phyloP scores from a whole-genome alignment of 2,888 invertebrate species.

The Apoda limacodes region DNA sequence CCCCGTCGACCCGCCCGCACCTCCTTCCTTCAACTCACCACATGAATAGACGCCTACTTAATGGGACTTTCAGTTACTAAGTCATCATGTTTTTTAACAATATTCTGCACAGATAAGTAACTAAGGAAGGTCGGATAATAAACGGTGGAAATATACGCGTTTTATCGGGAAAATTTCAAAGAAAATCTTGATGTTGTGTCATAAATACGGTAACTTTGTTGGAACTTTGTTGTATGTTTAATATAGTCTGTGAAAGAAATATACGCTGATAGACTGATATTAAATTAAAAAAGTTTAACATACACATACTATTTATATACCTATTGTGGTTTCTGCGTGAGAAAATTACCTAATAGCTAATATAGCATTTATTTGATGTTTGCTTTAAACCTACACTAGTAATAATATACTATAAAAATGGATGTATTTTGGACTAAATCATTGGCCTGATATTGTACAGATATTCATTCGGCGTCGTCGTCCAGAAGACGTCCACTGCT shows the following conservation, averaged over 20 bases:
- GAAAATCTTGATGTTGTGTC: conserved; percentile 48
- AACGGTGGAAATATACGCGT: conserved; percentile 55
- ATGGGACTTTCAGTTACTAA: conserved; percentile 68
- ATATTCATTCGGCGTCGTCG: too few species aligned
- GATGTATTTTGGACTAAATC: too few species aligned
- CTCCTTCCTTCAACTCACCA: conserved; percentile 49
- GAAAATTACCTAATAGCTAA: too few species aligned
- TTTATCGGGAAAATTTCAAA: conserved; percentile 44
- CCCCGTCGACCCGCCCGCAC: conserved; percentile 26
- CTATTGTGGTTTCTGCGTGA: too few species aligned
- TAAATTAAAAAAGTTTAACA: too few species aligned
- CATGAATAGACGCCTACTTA: conserved; percentile 66
- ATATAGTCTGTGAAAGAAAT: not conserved
- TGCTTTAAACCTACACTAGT: too few species aligned
- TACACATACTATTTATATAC: too few species aligned
- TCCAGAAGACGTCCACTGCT: too few species aligned
- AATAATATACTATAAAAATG: too few species aligned
- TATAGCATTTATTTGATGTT: too few species aligned
- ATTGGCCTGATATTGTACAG: too few species aligned
- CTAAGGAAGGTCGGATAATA: conserved; percentile 63
- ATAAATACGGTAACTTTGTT: conserved; percentile 41
- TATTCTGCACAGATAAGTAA: conserved; percentile 54
- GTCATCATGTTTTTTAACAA: conserved; percentile 67
- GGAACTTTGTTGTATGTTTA: conserved; percentile 25
- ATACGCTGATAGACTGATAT: not conserved